Conservation (phyloP, 1,140 invertebrate genomes). For the Atopsyche davidsoni region DNA sequence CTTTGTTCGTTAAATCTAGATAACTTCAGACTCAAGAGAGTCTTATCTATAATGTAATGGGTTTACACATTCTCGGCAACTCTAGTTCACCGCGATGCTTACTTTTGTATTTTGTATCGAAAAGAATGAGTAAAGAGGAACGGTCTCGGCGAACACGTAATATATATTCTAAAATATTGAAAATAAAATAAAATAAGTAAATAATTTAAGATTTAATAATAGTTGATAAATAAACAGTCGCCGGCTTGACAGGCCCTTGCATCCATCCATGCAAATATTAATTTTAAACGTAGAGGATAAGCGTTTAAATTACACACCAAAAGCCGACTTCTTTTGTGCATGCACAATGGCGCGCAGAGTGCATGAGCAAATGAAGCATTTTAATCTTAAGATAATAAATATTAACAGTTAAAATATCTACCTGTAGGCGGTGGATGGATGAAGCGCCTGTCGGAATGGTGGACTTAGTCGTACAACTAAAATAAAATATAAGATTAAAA, state of each 20-base stretch:
- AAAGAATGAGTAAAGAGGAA: background rate
- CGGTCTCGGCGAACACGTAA: constrained; percentile 2
- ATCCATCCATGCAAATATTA: background rate
- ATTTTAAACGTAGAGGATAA: background rate
- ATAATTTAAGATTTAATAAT: constrained; percentile 15
- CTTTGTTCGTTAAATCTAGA: background rate
- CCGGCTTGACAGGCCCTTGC: constrained; percentile 9
- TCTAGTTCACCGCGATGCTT: background rate
- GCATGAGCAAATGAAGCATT: constrained; percentile 13
- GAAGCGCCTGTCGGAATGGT: constrained; percentile 10
- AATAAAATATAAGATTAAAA: constrained; percentile 17
- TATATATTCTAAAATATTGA: constrained; percentile 24
- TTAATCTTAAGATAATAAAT: constrained; percentile 14
- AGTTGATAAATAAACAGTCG: constrained; percentile 8
- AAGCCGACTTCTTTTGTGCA: constrained; percentile 3
- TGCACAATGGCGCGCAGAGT: constrained; percentile 14
- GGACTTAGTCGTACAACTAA: constrained; percentile 17
- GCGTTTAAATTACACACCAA: constrained; percentile 4
- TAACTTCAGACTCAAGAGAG: background rate
- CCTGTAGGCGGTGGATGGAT: constrained; percentile 7
- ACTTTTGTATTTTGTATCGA: background rate
- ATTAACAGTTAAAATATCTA: constrained; percentile 5
- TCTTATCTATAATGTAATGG: background rate
- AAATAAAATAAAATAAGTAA: constrained; percentile 21
- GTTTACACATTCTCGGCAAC: background rate